Conservation (phyloP, 2,888 invertebrate species). For the Meiosimyza decipiens region DNA sequence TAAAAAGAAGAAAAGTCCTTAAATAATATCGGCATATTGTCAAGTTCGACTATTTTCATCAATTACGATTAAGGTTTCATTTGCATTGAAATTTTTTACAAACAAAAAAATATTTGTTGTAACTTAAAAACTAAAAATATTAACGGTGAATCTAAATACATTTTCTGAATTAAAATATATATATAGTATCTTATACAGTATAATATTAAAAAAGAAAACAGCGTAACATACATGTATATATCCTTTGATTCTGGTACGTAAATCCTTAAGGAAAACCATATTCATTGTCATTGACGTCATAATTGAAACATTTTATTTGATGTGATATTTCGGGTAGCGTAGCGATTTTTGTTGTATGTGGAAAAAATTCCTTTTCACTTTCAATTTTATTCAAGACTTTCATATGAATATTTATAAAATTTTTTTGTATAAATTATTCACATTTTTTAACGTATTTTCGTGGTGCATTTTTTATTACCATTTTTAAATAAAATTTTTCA, state of each 20-base stretch:
- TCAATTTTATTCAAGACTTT: background rate
- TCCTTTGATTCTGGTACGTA: conserved; percentile 66
- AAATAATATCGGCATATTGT: too few relatives aligned
- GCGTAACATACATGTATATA: conserved; percentile 64
- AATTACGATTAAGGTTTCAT: too few relatives aligned
- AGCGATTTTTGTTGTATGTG: background rate
- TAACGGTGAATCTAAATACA: background rate
- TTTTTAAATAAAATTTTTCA: too few relatives aligned
- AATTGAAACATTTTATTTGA: conserved; percentile 28
- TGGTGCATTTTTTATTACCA: conserved; percentile 2
- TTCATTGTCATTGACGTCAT: conserved; percentile 65
- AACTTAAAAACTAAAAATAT: background rate
- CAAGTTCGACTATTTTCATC: too few relatives aligned
- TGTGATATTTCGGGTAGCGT: too few relatives aligned
- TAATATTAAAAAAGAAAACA: too few relatives aligned
- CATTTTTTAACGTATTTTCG: conserved; percentile 13
- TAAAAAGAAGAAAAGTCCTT: too few relatives aligned
- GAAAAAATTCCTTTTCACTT: background rate
- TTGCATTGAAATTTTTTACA: background rate
- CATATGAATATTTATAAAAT: conserved; percentile 3
- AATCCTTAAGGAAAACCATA: conserved; percentile 66
- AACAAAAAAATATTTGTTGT: background rate
- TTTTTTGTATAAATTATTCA: background rate
- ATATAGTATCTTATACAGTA: too few relatives aligned
- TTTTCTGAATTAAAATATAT: too few relatives aligned